phyloP scores from a whole-genome alignment of 2,888 invertebrate genomes.

The Enoplolaimus lenunculus region DNA sequence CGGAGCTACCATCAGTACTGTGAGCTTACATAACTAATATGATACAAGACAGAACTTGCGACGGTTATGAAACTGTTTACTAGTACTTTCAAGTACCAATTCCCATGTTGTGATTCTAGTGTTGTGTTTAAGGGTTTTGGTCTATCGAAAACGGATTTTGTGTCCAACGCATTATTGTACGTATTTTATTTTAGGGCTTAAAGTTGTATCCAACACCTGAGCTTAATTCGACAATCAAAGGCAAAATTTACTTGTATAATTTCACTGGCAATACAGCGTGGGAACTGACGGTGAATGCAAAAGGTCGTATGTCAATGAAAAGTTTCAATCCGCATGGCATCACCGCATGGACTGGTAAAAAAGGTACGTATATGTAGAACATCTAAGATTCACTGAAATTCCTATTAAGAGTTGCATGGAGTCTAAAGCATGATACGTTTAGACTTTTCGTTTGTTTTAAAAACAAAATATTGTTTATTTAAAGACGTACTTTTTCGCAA shows the following conservation, averaged over 20 bases:
- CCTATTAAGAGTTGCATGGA: too few relatives aligned
- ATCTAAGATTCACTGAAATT: too few relatives aligned
- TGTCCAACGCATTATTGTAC: not conserved
- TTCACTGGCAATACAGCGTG: constrained; percentile 19
- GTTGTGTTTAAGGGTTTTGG: too few relatives aligned
- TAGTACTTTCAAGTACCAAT: not conserved
- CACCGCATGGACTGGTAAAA: not conserved
- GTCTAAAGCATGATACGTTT: too few relatives aligned
- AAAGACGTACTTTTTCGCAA: too few relatives aligned
- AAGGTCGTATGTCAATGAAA: constrained; percentile 12
- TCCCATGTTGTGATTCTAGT: not conserved
- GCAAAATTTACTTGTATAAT: constrained; percentile 23
- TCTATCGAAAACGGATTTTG: too few relatives aligned
- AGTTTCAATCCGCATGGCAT: constrained; percentile 24
- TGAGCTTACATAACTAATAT: too few relatives aligned
- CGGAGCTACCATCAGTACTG: too few relatives aligned
- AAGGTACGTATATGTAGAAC: not conserved
- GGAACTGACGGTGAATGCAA: constrained; percentile 18
- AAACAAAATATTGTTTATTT: too few relatives aligned
- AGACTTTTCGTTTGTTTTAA: too few relatives aligned
- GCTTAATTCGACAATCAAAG: constrained; percentile 3
- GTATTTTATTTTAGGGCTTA: constrained; percentile 16
- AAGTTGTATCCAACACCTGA: constrained; percentile 11
- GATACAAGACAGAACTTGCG: too few relatives aligned
- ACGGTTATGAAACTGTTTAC: too few relatives aligned